Conservation (phyloP, 2,888 invertebrate species). For the Scaptomyza reducta region DNA sequence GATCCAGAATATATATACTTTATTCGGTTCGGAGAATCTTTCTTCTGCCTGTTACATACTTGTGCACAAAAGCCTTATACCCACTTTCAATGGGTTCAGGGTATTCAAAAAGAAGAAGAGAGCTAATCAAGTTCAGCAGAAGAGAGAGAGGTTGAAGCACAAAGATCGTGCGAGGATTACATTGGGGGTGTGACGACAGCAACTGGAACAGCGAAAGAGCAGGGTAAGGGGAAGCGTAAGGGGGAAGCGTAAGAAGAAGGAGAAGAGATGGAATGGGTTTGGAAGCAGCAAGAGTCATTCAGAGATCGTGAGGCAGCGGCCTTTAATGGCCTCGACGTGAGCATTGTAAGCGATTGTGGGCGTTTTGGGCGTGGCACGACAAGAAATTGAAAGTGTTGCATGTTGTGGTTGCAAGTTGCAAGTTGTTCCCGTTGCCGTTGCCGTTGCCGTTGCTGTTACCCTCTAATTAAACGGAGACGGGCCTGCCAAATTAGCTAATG, state of each 20-base stretch:
- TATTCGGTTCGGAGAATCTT: too few relatives aligned
- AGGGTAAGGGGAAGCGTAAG: neutral
- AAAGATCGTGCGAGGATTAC: constrained; percentile 77
- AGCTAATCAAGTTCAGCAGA: neutral
- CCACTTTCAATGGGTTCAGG: too few relatives aligned
- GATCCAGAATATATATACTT: too few relatives aligned
- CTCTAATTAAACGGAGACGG: constrained; percentile 74
- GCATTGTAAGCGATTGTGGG: constrained; percentile 26
- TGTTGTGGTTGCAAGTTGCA: constrained; percentile 5
- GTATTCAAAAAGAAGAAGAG: constrained; percentile 1
- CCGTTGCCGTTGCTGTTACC: constrained; percentile 23
- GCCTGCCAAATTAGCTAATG: constrained; percentile 78
- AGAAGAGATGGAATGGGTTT: neutral
- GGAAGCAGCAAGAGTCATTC: constrained; percentile 28
- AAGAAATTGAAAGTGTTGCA: constrained; percentile 69
- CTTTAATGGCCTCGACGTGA: constrained; percentile 82
- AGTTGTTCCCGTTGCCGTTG: constrained; percentile 13
- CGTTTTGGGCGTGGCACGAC: constrained; percentile 57
- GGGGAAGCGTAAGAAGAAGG: too few relatives aligned
- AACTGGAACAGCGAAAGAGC: neutral
- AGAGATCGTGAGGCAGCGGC: constrained; percentile 71
- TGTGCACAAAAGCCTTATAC: too few relatives aligned
- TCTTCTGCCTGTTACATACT: too few relatives aligned
- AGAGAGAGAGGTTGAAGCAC: neutral
- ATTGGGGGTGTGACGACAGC: constrained; percentile 74